Evolutionary conservation across 2,113 vertebrate species (phyloP).

Genomic region (Anolis carolinensis): DNA sequence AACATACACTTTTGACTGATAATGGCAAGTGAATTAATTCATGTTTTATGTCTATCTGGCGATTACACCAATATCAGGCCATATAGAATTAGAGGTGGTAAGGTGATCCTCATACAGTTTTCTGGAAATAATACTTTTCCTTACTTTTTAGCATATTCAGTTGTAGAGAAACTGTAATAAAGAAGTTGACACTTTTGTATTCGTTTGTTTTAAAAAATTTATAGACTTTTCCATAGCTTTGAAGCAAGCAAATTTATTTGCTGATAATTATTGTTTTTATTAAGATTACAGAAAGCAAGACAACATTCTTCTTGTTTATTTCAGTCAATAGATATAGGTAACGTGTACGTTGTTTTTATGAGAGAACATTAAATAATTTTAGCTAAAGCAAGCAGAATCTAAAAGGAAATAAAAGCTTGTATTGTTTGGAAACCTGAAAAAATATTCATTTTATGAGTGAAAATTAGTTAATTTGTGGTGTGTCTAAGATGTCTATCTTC

Average conservation of each 20-base stretch:
- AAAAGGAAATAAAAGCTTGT: background rate
- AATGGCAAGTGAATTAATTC: background rate
- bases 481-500: constrained; percentile 12
- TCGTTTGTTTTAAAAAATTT: background rate
- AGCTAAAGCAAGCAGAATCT: background rate
- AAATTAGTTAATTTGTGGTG: background rate
- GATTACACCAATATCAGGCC: background rate
- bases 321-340: background rate
- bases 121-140: too few species aligned
- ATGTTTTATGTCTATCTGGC: background rate
- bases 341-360: background rate
- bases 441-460: background rate
- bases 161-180: background rate
- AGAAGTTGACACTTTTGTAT: background rate
- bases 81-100: background rate
- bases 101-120: background rate
- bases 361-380: background rate
- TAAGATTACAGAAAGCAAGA: background rate
- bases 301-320: background rate
- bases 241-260: background rate
- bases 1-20: background rate
- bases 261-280: background rate
- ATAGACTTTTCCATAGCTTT: background rate
- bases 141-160: background rate
- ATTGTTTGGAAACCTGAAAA: constrained; percentile 5